These are phyloP conservation scores for Oscheius sp. DNA, from an alignment of 2,888 invertebrate genomes.

Conservation along the genomic window DNA sequence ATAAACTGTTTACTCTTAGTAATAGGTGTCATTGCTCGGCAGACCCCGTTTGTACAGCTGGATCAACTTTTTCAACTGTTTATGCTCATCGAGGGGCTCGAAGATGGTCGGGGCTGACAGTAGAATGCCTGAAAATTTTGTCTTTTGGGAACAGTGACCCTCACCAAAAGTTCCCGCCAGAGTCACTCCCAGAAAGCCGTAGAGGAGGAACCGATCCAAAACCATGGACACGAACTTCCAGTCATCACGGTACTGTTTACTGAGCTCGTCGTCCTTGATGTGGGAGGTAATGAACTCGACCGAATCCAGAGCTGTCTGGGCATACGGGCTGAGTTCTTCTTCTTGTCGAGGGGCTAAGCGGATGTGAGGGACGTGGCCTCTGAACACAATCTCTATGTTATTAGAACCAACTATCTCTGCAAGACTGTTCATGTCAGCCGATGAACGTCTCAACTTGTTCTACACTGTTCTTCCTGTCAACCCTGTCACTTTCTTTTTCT, in stretches of 20 bases:
- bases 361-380: too few relatives aligned
- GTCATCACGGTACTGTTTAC: slow-evolving; percentile 76
- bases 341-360: slow-evolving; percentile 10
- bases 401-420: too few relatives aligned
- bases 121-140: slow-evolving; percentile 68
- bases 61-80: slow-evolving; percentile 47
- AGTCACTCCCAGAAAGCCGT: slow-evolving; percentile 75
- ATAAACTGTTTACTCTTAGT: neutral
- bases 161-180: slow-evolving; percentile 50
- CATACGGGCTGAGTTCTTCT: slow-evolving; percentile 54
- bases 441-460: too few relatives aligned
- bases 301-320: slow-evolving; percentile 66
- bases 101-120: slow-evolving; percentile 75
- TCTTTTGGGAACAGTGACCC: too few relatives aligned
- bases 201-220: slow-evolving; percentile 76
- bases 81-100: slow-evolving; percentile 72
- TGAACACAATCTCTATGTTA: too few relatives aligned
- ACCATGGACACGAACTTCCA: slow-evolving; percentile 77
- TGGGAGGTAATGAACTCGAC: slow-evolving; percentile 73
- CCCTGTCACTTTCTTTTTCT: too few relatives aligned
- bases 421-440: too few relatives aligned
- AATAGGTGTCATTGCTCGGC: slow-evolving; percentile 36
- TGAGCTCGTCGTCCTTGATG: slow-evolving; percentile 69
- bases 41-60: slow-evolving; percentile 48
- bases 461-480: too few relatives aligned